Base-by-base conservation (phyloP, 2,113 vertebrate species). In the Lipophrys pholis region DNA sequence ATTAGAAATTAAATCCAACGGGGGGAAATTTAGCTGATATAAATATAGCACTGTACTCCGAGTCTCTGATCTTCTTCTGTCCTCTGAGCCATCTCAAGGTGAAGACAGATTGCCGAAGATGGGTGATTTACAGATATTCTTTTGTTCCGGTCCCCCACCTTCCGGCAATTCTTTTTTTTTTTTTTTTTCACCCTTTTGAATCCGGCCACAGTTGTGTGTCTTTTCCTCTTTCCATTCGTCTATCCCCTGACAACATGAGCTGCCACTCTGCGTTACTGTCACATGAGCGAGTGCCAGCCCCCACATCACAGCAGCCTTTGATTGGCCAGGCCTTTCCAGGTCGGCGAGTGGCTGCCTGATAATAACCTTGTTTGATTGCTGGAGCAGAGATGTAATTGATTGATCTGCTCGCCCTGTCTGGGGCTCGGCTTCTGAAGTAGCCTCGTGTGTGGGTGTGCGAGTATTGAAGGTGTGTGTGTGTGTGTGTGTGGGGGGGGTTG, bases 281-380 rank as follows among this genome's bases (percentile, higher is more conserved):
- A 88, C 73, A 90, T 89, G 86, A 87, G 86, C 87, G 91, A 94
- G 91, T 78, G 90, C 92, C 87, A 82, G 83, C 87, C 90, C 80
- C 83, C 9, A 63, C 88, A 91, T 93, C 94, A 83, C 36, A 87
- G 66, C 51, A 73, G 90, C 84, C 93, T 89, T 91, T 94, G 92
- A 91, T 95, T 90, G 85, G 87, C 90, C 83, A 83, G 91, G 91
- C 93, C 94, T 93, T 96, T 96, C 94, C 89, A 94, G 95, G 95
- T 96, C 95, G 95, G 43, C 83, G 92, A 91, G 86, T 92, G 89
- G 93, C 87, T 95, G 95, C 92, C 90, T 80, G 56, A 92, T 94
- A 94, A 93, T 94, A 86, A 85, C 69, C 57, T 87, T 93, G 92
- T 95, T 94, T 93, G 94, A 94, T 95, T 95, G 92, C 94, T 95